Percentiles rank a stretch among this genome's conserved stretches.
These are phyloP conservation scores for Corydoras maculifer DNA, from an alignment of 2,113 vertebrate species.

Conservation along the genomic window DNA sequence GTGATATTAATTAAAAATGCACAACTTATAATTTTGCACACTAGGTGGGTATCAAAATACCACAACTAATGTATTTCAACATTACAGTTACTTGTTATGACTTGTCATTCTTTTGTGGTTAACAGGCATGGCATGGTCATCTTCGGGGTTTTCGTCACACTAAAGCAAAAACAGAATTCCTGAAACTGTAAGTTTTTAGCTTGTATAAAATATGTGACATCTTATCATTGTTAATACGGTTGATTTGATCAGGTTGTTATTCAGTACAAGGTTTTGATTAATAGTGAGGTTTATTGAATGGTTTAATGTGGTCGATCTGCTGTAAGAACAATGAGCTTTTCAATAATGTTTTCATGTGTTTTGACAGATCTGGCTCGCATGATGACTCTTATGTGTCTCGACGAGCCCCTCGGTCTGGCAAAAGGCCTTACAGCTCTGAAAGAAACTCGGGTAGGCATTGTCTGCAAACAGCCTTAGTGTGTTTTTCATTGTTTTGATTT, in stretches of 20 bases:
- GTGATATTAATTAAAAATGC: too few relatives aligned
- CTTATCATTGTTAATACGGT: too few relatives aligned
- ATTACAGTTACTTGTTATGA: background rate
- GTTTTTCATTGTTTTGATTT: too few relatives aligned
- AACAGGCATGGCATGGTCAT: slow-evolving; percentile 44
- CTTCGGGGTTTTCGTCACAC: slow-evolving; percentile 38
- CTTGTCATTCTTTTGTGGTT: background rate
- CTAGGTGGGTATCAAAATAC: too few relatives aligned
- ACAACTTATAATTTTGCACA: too few relatives aligned
- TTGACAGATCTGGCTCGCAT: slow-evolving; percentile 2
- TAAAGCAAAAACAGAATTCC: slow-evolving; percentile 15
- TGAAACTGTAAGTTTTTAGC: slow-evolving; percentile 27
- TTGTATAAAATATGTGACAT: too few relatives aligned
- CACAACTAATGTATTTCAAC: too few relatives aligned
- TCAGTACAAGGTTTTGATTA: too few relatives aligned
- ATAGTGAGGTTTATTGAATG: too few relatives aligned
- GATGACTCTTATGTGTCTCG: slow-evolving; percentile 11
- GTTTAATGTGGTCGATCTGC: too few relatives aligned
- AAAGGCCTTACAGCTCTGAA: slow-evolving; percentile 30
- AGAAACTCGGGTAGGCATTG: slow-evolving; percentile 13
- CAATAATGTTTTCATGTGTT: background rate
- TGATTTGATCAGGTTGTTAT: too few relatives aligned
- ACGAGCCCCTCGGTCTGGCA: slow-evolving; percentile 26
- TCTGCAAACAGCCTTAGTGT: background rate
- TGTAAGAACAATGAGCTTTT: background rate